phyloP scores from a whole-genome alignment of 2,113 vertebrate species.

The Benitochromis conjunctus region DNA sequence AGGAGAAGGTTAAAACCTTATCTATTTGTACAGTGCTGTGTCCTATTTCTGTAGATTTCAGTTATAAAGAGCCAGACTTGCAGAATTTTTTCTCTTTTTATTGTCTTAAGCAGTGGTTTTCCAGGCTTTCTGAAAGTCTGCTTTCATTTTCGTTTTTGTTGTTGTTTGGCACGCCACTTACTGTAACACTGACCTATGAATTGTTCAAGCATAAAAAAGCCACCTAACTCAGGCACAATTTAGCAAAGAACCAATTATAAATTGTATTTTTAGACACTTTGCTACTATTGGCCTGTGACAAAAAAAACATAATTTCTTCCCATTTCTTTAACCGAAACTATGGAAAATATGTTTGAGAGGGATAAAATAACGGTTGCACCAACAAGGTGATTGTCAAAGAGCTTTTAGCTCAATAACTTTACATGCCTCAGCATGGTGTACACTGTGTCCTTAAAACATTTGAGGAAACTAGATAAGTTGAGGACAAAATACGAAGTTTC shows the following conservation, averaged over 20 bases:
- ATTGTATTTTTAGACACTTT: not conserved
- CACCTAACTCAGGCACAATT: not conserved
- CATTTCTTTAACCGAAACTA: not conserved
- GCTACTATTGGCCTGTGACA: not conserved
- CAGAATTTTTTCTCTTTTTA: not conserved
- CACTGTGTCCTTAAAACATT: not conserved
- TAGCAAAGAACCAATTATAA: not conserved
- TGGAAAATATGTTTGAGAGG: not conserved
- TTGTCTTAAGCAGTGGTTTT: not conserved
- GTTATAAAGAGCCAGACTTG: not conserved
- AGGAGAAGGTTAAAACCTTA: not conserved
- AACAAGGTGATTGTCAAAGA: not conserved
- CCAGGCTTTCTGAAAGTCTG: not conserved
- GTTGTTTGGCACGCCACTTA: not conserved
- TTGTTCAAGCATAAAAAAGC: not conserved
- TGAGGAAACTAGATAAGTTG: not conserved
- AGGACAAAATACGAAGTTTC: not conserved
- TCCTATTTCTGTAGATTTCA: not conserved
- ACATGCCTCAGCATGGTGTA: not conserved
- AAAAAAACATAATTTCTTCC: not conserved
- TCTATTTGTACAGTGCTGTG: not conserved
- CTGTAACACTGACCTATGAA: not conserved
- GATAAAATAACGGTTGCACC: not conserved
- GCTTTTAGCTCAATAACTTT: not conserved
- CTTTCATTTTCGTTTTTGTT: not conserved